Evolutionary conservation across 2,888 invertebrate species (phyloP).

Genomic region (Chrysolina americana): DNA sequence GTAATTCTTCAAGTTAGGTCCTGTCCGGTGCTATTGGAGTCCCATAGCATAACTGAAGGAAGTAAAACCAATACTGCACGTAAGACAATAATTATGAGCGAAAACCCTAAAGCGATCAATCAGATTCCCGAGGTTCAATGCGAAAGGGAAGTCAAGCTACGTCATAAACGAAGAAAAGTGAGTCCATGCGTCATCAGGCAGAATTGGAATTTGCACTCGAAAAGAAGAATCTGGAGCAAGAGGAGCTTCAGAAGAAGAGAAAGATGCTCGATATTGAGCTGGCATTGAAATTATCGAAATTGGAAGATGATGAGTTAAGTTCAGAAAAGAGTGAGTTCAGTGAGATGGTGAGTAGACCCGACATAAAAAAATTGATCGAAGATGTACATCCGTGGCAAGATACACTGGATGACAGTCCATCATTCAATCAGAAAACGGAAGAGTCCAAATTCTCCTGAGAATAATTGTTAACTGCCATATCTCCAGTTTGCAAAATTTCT

Average conservation of each 20-base stretch:
- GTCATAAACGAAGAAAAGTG: background rate
- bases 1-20: too few species aligned
- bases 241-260: background rate
- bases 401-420: background rate
- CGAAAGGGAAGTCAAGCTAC: background rate
- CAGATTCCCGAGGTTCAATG: background rate
- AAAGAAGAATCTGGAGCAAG: background rate
- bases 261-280: background rate
- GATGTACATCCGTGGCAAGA: background rate
- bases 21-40: too few species aligned
- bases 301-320: background rate
- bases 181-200: background rate
- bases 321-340: background rate
- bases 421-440: background rate
- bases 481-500: background rate
- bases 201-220: background rate
- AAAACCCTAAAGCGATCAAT: background rate
- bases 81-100: background rate
- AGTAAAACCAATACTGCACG: too few species aligned
- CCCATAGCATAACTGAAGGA: too few species aligned
- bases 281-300: background rate
- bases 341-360: too few species aligned
- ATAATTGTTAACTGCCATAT: background rate
- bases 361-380: slow-evolving; percentile 2
- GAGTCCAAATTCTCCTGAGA: background rate